Evolutionary conservation across 1,140 invertebrate genomes (phyloP).

Genomic region (Odontomachus brunneus): DNA sequence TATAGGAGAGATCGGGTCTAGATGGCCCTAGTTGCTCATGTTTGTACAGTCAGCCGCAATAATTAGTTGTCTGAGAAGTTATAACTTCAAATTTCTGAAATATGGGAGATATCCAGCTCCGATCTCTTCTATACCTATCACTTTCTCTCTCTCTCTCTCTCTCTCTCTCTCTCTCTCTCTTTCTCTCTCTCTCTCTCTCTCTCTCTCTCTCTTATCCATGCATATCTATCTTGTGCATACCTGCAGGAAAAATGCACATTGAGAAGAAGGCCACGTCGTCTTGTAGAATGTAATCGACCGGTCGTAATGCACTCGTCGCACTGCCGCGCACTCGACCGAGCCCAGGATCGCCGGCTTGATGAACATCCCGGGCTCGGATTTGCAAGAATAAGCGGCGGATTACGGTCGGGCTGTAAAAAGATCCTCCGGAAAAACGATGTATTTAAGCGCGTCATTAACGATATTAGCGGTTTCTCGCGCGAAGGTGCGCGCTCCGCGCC

Average conservation of each 20-base stretch:
- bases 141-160: too few species aligned
- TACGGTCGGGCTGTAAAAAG: conserved; percentile 51
- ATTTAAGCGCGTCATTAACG: conserved; percentile 59
- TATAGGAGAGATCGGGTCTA: too few species aligned
- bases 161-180: too few species aligned
- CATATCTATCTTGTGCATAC: conserved; percentile 30
- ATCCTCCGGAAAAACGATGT: conserved; percentile 42
- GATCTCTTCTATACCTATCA: too few species aligned
- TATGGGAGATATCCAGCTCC: too few species aligned
- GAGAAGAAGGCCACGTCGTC: conserved; percentile 36
- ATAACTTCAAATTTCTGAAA: too few species aligned
- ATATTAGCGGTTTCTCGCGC: conserved; percentile 60
- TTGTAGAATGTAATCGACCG: conserved; percentile 48
- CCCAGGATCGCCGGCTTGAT: conserved; percentile 42
- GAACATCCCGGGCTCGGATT: conserved; percentile 46
- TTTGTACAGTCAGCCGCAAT: too few species aligned
- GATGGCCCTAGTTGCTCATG: too few species aligned
- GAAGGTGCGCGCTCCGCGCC: not conserved
- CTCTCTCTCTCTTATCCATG: not conserved
- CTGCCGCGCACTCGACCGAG: conserved; percentile 11
- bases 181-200: too few species aligned
- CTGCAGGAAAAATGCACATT: conserved; percentile 8
- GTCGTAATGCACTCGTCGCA: conserved; percentile 55
- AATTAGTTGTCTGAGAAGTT: too few species aligned
- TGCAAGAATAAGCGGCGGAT: conserved; percentile 58